Base-by-base conservation (phyloP, 2,888 invertebrate genomes). In the Actias luna region DNA sequence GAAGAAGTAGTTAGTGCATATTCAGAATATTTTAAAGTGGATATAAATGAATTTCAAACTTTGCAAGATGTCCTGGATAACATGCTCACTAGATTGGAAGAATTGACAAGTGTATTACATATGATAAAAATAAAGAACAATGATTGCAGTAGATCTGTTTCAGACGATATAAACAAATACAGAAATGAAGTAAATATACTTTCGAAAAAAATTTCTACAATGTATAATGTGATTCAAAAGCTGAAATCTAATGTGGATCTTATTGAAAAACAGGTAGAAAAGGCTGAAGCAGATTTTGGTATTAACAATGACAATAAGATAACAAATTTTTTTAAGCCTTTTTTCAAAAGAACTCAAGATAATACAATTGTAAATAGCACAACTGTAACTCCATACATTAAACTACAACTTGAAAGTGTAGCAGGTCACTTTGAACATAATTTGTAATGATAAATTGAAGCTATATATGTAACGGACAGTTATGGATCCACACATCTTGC, bases 21-120 rank as follows among this genome's bases (percentile, higher is more conserved):
- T 78, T 84, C 94, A 31, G 88, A 89, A 65, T 93, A 94, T 70
- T 82, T 94, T 63, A 93, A 93, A 71, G 78, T 93, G 58, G 93
- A 94, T 78, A 78, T 88, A 12, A 92, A 87, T 76, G 94, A 93
- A 75, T 93, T 94, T 72, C 90, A 92, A 80, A 94, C 93, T 2
- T 92, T 95, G 27, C 94, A 94, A 80, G 93, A 93, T 76, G 94
- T 93, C 64, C 93, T 95, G 55, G 95, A 95, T 69, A 95, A 95
- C 74, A 95, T 95, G 94, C 78, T 95, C 60, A 94, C 94, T 0
- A 88, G 95, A 65, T 84, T 95, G 29, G 95, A 95, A 80, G 95
- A 95, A 78, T 90, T 95, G 67, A 93, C 94, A 68, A 94, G 94
- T 69, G 92, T 95, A 58, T 77, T 95, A 36, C 92, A 94, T 67